These are phyloP conservation scores for Macrotis lagotis DNA, from an alignment of 2,113 vertebrate species.

Conservation along the genomic window DNA sequence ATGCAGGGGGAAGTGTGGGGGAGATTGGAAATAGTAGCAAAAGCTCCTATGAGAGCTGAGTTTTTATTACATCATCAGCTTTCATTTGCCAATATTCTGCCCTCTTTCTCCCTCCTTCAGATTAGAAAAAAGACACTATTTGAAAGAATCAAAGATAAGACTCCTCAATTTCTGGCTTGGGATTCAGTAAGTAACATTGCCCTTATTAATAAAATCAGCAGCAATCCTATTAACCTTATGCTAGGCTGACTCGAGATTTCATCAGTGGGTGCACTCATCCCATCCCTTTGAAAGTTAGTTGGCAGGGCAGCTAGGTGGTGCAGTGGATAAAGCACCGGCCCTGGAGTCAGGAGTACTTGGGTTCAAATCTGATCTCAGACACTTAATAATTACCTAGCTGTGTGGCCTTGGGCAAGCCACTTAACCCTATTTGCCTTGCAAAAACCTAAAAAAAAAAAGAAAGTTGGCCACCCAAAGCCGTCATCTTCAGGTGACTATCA, in stretches of 20 bases:
- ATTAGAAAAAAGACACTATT: slow-evolving; percentile 41
- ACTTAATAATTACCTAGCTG: no score
- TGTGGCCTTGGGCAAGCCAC: no score
- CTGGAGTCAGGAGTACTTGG: no score
- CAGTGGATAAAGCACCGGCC: no score
- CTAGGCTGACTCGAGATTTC: background rate
- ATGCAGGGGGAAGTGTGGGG: background rate
- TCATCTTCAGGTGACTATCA: background rate
- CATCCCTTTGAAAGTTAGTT: background rate
- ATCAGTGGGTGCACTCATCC: background rate
- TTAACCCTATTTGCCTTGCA: no score
- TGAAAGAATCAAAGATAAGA: slow-evolving; percentile 34
- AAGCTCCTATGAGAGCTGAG: background rate
- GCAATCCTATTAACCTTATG: background rate
- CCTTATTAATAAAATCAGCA: background rate
- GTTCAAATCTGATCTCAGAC: no score
- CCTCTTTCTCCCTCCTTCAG: slow-evolving; percentile 50
- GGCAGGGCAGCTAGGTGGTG: no score
- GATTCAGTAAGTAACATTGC: slow-evolving; percentile 69
- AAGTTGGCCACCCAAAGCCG: background rate
- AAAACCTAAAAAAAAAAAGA: no score
- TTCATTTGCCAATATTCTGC: background rate
- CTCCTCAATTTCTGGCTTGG: slow-evolving; percentile 55
- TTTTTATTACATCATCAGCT: background rate
- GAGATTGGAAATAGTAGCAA: background rate